Evolutionary conservation across 2,113 vertebrate genomes (phyloP).

Genomic region (Herpetotheres cachinnans): DNA sequence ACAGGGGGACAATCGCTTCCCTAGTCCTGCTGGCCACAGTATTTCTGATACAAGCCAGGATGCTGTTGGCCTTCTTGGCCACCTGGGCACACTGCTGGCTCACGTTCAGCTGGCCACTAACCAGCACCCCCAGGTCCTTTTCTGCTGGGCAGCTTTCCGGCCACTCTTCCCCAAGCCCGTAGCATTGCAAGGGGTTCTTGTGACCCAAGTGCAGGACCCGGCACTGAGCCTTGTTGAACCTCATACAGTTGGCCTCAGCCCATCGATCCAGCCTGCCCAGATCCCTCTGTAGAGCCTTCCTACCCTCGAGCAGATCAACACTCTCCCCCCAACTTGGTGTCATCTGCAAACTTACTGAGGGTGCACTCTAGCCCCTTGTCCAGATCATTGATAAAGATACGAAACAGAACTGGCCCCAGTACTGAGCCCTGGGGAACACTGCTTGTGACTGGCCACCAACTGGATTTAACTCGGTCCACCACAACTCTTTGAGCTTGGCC

Average conservation of each 20-base stretch:
- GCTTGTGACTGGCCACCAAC: not conserved
- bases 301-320: no score
- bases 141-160: no score
- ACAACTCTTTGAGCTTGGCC: accelerated
- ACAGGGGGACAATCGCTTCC: not conserved
- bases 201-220: no score
- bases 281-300: no score
- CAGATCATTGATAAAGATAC: not conserved
- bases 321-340: no score
- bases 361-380: not conserved
- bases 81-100: accelerated
- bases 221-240: no score
- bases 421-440: not conserved
- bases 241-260: no score
- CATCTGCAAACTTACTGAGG: no score
- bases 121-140: no score
- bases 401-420: not conserved
- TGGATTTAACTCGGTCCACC: not conserved
- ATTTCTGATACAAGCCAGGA: not conserved
- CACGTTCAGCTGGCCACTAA: not conserved
- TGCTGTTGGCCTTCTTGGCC: not conserved
- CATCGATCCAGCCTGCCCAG: no score
- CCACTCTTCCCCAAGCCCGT: no score
- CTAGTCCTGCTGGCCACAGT: not conserved
- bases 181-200: no score